Conservation (phyloP, 2,888 invertebrate species). For the Cryptocheilus praepositus region DNA sequence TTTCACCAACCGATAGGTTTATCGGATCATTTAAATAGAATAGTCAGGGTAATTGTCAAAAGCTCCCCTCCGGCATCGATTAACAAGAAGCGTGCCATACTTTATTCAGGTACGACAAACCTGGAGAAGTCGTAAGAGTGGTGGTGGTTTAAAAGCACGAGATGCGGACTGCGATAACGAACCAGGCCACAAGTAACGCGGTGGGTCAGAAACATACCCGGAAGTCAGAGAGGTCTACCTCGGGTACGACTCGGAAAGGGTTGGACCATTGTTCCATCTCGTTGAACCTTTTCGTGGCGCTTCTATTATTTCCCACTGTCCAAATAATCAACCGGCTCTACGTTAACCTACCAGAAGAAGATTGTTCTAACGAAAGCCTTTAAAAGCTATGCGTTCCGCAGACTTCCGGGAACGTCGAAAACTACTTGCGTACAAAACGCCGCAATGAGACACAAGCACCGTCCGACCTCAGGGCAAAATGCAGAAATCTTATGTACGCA, state of each 20-base stretch:
- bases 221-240: conserved; percentile 7
- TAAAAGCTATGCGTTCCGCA: no score
- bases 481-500: no score
- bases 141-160: conserved; percentile 13
- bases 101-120: no score
- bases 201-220: conserved; percentile 12
- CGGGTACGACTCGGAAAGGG: conserved; percentile 5
- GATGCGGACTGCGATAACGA: conserved; percentile 22
- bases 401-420: no score
- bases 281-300: conserved; percentile 10
- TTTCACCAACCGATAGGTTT: no score
- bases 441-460: no score
- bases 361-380: background rate
- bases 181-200: conserved; percentile 19
- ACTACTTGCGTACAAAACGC: no score
- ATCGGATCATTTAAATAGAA: no score
- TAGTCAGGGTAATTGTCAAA: no score
- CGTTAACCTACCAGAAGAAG: background rate
- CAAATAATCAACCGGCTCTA: background rate
- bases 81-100: background rate
- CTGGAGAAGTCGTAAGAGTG: no score
- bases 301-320: conserved; percentile 9
- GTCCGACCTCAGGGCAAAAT: background rate
- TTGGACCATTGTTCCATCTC: conserved; percentile 13
- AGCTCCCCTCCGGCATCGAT: background rate